Evolutionary conservation across 2,888 invertebrate species (phyloP), one percentile per base, ranked within the genome.

Genomic region (Macropis europaea): DNA sequence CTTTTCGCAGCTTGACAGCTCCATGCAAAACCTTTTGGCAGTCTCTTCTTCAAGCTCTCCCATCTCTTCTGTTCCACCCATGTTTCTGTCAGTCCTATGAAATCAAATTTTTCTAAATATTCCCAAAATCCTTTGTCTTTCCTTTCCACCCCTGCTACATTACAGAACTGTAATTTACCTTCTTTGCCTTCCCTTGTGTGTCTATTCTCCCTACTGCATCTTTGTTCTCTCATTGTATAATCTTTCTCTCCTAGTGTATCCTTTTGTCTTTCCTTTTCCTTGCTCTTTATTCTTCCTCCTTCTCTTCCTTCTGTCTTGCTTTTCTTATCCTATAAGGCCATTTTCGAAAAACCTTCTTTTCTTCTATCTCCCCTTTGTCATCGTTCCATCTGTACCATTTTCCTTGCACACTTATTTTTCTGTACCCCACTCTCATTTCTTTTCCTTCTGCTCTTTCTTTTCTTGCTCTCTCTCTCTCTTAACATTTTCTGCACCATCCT

Each of bases 401-500:
- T n/a, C n/a, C n/a, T n/a, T n/a, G n/a, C n/a, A n/a, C n/a, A n/a
- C n/a, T n/a, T n/a, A 60, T 69, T 32, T 40, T 57, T 43, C 26
- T 36, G 36, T 62, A 60, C 38, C 34, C 48, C 11, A 15, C 24
- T 38, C 50, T 63, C 54, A 40, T 42, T 42, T 38, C 40, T 38
- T 15, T 24, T 42, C 56, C 48, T 47, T 36, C n/a, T n/a, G n/a
- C n/a, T 48, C 40, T 56, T 36, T 38, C 56, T 30, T 13, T 28
- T 15, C 19, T 30, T 17, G 2, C 9, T 32, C 4, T 30, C 48
- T 15, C 2, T 32, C 19, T 17, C 17, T 26, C 11, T 17, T 42
- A 68, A 40, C n/a, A 43, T 67, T 40, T 13, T 36, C 42, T 60
- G 63, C 42, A 38, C 11, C 45, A 24, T 28, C 54, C 57, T 70